These are phyloP conservation scores for Heteractis magnifica DNA, from an alignment of 92 coral and sea anemone genomes.

Conservation along the genomic window DNA sequence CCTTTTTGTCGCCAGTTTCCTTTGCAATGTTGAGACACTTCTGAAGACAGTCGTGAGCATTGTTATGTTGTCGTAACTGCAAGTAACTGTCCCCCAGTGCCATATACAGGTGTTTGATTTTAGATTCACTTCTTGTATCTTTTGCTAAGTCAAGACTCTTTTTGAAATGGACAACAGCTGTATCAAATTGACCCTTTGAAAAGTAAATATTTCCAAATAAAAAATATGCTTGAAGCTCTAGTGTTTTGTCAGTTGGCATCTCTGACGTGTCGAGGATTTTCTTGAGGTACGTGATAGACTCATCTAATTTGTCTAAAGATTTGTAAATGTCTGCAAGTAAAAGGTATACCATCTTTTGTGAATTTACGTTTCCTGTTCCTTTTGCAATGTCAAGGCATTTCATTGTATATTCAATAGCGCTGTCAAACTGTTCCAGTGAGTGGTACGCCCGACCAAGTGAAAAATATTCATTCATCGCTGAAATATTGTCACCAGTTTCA, in stretches of 20 bases:
- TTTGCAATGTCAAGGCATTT: background rate
- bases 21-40: slow-evolving; percentile 9
- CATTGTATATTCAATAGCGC: background rate
- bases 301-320: background rate
- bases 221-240: background rate
- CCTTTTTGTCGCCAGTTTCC: background rate
- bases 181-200: background rate
- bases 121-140: too few relatives aligned
- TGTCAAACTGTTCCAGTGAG: background rate
- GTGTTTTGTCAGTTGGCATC: background rate
- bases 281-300: background rate
- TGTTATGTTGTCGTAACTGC: background rate
- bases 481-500: background rate
- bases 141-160: background rate
- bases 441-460: background rate
- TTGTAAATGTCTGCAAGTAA: background rate
- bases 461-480: background rate
- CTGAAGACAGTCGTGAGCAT: too few relatives aligned
- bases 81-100: background rate
- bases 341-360: background rate
- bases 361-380: background rate
- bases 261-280: background rate
- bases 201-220: background rate
- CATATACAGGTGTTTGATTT: background rate
- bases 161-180: background rate